Evolutionary conservation across 2,888 invertebrate genomes (phyloP).

Genomic region (Lochmaea crataegi): DNA sequence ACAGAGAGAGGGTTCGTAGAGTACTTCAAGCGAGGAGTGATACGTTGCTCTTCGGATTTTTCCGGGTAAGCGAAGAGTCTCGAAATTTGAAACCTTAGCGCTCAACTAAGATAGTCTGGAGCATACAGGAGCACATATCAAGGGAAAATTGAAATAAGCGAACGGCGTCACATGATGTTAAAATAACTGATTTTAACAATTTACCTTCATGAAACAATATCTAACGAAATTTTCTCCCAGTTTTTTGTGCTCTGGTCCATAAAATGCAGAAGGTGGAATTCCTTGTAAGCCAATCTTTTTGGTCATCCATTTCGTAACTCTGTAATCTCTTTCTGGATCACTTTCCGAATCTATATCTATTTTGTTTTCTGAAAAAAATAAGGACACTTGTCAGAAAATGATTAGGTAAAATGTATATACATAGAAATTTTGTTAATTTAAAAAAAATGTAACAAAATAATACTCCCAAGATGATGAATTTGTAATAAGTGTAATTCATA

Average conservation of each 20-base stretch:
- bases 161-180: too few relatives aligned
- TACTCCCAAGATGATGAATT: neutral
- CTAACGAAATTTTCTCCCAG: conserved; percentile 88
- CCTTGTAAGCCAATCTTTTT: conserved; percentile 92
- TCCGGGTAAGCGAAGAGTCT: too few relatives aligned
- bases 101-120: too few relatives aligned
- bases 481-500: conserved; percentile 57
- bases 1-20: too few relatives aligned
- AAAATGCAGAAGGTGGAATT: conserved; percentile 96
- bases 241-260: conserved; percentile 80
- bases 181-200: too few relatives aligned
- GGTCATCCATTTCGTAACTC: conserved; percentile 96
- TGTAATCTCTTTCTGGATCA: conserved; percentile 85
- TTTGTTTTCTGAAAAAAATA: conserved; percentile 68
- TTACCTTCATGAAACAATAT: conserved; percentile 95
- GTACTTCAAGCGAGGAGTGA: too few relatives aligned
- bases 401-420: too few relatives aligned
- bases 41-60: too few relatives aligned
- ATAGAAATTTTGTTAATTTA: too few relatives aligned
- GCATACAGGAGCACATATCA: too few relatives aligned
- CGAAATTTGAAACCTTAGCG: too few relatives aligned
- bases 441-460: neutral
- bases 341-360: conserved; percentile 76
- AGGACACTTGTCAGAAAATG: neutral
- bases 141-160: too few relatives aligned